Evolutionary conservation across 2,113 vertebrate genomes (phyloP).

Genomic region (Desmodus rotundus): DNA sequence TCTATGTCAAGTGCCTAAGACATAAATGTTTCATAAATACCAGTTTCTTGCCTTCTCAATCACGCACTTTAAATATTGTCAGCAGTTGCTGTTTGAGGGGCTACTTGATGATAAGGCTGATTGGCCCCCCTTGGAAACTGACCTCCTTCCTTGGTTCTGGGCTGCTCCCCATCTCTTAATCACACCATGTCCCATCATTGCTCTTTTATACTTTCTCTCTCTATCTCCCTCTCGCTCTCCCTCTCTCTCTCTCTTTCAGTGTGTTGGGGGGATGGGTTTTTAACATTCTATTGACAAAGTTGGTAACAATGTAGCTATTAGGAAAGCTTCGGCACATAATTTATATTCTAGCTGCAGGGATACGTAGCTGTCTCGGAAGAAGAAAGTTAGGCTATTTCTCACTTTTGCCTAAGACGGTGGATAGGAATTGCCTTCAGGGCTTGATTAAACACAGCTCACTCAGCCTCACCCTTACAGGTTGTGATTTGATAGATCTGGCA

Average conservation of each 20-base stretch:
- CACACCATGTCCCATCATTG: neutral
- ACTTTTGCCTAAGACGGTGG: neutral
- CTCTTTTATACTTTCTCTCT: neutral
- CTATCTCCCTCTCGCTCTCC: neutral
- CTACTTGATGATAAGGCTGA: neutral
- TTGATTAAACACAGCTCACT: neutral
- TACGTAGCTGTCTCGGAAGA: neutral
- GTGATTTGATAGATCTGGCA: neutral
- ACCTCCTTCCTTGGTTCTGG: neutral
- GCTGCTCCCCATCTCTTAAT: neutral
- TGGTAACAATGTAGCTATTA: neutral
- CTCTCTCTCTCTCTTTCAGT: neutral
- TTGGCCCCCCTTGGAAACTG: no score
- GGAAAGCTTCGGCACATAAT: neutral
- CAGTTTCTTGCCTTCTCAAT: neutral
- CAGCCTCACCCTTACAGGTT: neutral
- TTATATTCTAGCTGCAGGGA: neutral
- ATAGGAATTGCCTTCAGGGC: neutral
- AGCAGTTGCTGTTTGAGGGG: neutral
- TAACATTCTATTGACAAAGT: neutral
- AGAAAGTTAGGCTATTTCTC: neutral
- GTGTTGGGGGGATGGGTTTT: neutral
- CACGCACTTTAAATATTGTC: neutral
- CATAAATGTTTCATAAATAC: neutral
- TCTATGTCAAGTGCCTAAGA: neutral